Conservation (phyloP, 2,888 invertebrate genomes). For the Iphiclides podalirius region DNA sequence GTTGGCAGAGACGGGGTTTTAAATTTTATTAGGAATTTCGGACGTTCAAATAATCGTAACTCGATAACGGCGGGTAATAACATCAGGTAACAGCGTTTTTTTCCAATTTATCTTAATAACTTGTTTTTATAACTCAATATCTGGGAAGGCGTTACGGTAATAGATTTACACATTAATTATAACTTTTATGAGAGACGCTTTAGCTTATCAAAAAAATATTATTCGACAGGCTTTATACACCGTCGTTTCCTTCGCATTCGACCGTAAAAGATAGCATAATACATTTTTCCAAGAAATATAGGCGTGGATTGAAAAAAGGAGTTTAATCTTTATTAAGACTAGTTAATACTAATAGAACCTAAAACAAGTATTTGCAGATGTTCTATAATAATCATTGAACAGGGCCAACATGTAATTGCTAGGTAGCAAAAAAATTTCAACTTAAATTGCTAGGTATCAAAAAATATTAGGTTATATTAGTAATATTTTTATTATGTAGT, state of each 20-base stretch:
- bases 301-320: no score
- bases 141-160: conserved; percentile 54
- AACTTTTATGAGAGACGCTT: conserved; percentile 47
- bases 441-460: no score
- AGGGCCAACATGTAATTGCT: no score
- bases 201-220: conserved; percentile 41
- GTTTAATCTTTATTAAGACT: no score
- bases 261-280: conserved; percentile 15
- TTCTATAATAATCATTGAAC: no score
- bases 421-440: no score
- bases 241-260: conserved; percentile 16
- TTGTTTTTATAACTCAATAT: conserved; percentile 72
- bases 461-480: no score
- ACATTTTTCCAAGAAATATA: conserved; percentile 11
- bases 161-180: conserved; percentile 69
- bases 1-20: conserved; percentile 50
- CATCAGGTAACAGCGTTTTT: conserved; percentile 62
- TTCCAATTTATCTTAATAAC: conserved; percentile 75
- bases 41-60: conserved; percentile 73
- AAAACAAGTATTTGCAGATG: no score
- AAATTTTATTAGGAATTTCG: conserved; percentile 64
- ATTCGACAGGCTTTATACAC: conserved; percentile 30
- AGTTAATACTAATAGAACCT: no score
- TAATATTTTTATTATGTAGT: no score
- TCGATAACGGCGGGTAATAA: conserved; percentile 68